Evolutionary conservation across 2,888 invertebrate species (phyloP).

Genomic region (Liposcelis brunnea): DNA sequence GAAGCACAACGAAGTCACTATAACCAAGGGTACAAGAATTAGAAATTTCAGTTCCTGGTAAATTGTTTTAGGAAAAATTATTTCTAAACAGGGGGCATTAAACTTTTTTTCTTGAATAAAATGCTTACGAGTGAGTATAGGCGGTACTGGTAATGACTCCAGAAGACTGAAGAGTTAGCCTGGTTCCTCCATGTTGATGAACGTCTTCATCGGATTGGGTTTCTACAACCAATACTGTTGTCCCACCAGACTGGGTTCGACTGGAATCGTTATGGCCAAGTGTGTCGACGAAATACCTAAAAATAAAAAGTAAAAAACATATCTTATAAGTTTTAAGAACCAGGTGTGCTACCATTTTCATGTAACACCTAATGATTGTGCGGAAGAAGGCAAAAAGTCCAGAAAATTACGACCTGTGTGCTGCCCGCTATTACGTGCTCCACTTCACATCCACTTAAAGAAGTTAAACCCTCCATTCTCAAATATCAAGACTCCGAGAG

Average conservation of each 20-base stretch:
- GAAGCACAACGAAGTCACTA: not conserved
- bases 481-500: too few relatives aligned
- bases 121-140: constrained; percentile 26
- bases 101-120: not conserved
- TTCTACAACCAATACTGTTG: constrained; percentile 20
- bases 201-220: constrained; percentile 16
- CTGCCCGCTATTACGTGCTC: too few relatives aligned
- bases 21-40: not conserved
- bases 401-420: too few relatives aligned
- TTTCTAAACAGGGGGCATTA: too few relatives aligned
- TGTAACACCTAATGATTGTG: too few relatives aligned
- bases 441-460: too few relatives aligned
- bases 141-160: constrained; percentile 14
- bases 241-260: constrained; percentile 19
- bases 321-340: not conserved
- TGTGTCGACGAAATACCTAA: constrained; percentile 33
- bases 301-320: constrained; percentile 8
- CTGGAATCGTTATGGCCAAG: constrained; percentile 31
- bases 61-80: too few relatives aligned
- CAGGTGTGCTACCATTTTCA: too few relatives aligned
- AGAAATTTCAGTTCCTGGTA: not conserved
- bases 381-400: too few relatives aligned
- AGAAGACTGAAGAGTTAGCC: constrained; percentile 11
- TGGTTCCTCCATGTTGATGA: constrained; percentile 12
- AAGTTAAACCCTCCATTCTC: too few relatives aligned